phyloP scores from a whole-genome alignment of 1,140 invertebrate genomes.

The Nephila pilipes region DNA sequence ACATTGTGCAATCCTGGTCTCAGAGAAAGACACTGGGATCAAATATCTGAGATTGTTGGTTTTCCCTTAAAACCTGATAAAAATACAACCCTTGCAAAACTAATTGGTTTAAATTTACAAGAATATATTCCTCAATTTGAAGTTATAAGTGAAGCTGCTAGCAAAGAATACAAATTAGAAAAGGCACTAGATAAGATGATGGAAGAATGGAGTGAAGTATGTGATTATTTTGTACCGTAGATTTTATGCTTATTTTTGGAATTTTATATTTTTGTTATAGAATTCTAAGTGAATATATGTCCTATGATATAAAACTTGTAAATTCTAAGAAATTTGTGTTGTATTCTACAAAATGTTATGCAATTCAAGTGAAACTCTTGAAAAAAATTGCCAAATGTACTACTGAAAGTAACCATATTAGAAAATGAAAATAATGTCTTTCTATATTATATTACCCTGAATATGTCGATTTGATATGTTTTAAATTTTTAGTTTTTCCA shows the following conservation, averaged over 20 bases:
- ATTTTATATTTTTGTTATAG: background rate
- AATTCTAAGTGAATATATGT: background rate
- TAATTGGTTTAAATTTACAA: slow-evolving; percentile 95
- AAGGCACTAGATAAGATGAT: slow-evolving; percentile 95
- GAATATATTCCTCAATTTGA: slow-evolving; percentile 96
- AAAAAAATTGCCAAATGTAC: too few species aligned
- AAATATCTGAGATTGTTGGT: slow-evolving; percentile 96
- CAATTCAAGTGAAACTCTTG: too few species aligned
- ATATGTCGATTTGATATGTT: too few species aligned
- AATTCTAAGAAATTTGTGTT: too few species aligned
- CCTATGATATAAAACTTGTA: too few species aligned
- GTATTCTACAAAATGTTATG: too few species aligned
- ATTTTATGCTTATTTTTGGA: background rate
- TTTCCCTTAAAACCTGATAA: slow-evolving; percentile 94
- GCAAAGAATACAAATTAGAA: slow-evolving; percentile 96
- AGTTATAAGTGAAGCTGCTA: slow-evolving; percentile 95
- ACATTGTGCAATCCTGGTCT: slow-evolving; percentile 97
- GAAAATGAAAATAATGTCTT: too few species aligned
- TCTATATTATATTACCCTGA: too few species aligned
- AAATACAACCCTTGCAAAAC: slow-evolving; percentile 91
- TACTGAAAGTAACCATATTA: too few species aligned
- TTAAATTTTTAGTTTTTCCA: too few species aligned
- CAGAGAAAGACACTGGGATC: slow-evolving; percentile 96
- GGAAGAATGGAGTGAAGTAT: slow-evolving; percentile 90
- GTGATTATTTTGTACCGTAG: background rate